Evolutionary conservation across 2,888 invertebrate species (phyloP).

Genomic region (Harpagoxenus sublaevis): DNA sequence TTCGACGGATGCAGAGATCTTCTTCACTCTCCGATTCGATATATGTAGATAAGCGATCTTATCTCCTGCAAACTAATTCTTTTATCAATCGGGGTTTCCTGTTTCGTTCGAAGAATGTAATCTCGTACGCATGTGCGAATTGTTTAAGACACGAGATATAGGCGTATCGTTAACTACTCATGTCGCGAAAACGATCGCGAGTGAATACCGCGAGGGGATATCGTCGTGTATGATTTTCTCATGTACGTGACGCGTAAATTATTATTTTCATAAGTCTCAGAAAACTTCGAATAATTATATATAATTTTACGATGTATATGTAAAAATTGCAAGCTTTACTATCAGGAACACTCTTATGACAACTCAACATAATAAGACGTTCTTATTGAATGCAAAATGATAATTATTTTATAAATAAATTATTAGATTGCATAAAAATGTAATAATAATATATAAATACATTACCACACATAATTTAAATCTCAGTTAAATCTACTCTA

Average conservation of each 20-base stretch:
- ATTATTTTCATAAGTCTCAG: slow-evolving; percentile 2
- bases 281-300: neutral
- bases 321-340: neutral
- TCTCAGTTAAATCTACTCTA: neutral
- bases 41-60: slow-evolving; percentile 64
- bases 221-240: neutral
- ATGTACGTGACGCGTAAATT: neutral
- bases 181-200: slow-evolving; percentile 22
- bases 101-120: slow-evolving; percentile 55
- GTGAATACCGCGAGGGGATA: neutral
- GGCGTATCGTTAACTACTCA: slow-evolving; percentile 7
- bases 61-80: slow-evolving; percentile 66
- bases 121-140: slow-evolving; percentile 21
- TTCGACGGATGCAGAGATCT: slow-evolving; percentile 50
- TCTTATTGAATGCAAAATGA: neutral
- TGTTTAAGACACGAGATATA: slow-evolving; percentile 23
- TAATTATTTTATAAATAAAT: neutral
- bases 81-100: slow-evolving; percentile 56
- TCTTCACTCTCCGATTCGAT: slow-evolving; percentile 57
- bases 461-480: neutral
- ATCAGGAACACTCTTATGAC: neutral
- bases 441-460: neutral
- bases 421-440: neutral
- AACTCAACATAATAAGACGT: neutral
- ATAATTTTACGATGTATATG: neutral